Evolutionary conservation across 2,888 invertebrate species (phyloP), one percentile per base, ranked within the genome.

Genomic region (Aphrophora alni): DNA sequence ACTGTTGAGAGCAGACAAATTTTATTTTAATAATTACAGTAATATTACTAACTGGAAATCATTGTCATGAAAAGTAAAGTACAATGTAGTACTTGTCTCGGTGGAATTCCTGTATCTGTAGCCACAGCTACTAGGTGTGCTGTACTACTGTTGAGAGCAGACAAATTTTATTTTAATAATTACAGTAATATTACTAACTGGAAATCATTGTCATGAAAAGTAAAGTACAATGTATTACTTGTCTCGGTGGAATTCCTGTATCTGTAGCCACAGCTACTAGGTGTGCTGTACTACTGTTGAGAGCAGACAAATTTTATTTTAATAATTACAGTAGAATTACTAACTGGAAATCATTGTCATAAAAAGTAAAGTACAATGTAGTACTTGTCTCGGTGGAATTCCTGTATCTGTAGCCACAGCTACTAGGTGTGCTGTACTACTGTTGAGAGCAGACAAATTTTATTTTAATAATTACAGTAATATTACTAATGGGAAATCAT

Each of bases 341-440:
- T n/a, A n/a, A n/a, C n/a, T n/a, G n/a, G n/a, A n/a, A n/a, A n/a
- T n/a, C n/a, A n/a, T n/a, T n/a, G n/a, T n/a, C n/a, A n/a, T n/a
- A n/a, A n/a, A n/a, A n/a, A n/a, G n/a, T n/a, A n/a, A n/a, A n/a
- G n/a, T n/a, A n/a, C 33, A 33, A 33, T 7, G 33, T 4, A 85
- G 85, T 81, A 93, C 91, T 89, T 93, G 94, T 87, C 95, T 88
- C 0, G 96, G 95, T n/a, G 97, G 97, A 25, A 91, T 90, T 21
- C 97, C 97, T 17, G 93, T 94, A 88, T 97, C 97, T 0, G 92
- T 93, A 26, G 97, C 97, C 74, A 95, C 93, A 59, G 95, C 96
- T 71, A 95, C 92, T 77, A 96, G 90, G 88, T 95, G 93, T 72
- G 95, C 92, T 73, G 92, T 91, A 26, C 92, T 90, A 26, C 89